Evolutionary conservation across 92 coral and sea anemone species (phyloP).

Genomic region (Montipora capitata): DNA sequence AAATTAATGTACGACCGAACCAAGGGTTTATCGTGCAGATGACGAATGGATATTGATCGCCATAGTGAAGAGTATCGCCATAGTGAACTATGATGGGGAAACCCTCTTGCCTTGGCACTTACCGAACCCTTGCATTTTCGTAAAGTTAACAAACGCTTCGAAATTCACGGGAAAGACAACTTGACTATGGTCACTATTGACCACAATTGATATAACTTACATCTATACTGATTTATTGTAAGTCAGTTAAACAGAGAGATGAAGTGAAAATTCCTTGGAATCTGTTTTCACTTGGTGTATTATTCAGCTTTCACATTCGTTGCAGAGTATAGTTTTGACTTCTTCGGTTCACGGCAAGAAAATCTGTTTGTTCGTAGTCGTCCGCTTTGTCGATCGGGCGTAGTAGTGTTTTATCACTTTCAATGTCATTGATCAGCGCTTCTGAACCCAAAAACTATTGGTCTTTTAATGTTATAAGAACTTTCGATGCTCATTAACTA

Average conservation of each 20-base stretch:
- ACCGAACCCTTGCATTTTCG: too few relatives aligned
- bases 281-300: background rate
- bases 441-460: background rate
- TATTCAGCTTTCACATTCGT: background rate
- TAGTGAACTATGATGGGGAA: background rate
- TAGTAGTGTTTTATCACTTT: background rate
- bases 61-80: too few relatives aligned
- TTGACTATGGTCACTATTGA: conserved; percentile 3
- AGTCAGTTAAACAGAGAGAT: background rate
- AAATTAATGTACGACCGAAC: background rate
- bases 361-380: conserved; percentile 1
- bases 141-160: background rate
- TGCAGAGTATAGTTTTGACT: background rate
- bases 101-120: background rate
- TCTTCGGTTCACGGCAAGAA: background rate
- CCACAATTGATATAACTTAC: background rate
- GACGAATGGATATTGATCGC: background rate
- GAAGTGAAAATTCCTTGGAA: background rate
- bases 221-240: background rate
- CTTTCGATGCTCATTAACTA: background rate
- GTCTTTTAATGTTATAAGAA: background rate
- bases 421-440: background rate
- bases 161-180: too few relatives aligned
- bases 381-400: conserved; percentile 2
- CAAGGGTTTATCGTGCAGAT: background rate